These are phyloP conservation scores for Oceanodroma tethys DNA, from an alignment of 2,113 vertebrate genomes.

Conservation along the genomic window DNA sequence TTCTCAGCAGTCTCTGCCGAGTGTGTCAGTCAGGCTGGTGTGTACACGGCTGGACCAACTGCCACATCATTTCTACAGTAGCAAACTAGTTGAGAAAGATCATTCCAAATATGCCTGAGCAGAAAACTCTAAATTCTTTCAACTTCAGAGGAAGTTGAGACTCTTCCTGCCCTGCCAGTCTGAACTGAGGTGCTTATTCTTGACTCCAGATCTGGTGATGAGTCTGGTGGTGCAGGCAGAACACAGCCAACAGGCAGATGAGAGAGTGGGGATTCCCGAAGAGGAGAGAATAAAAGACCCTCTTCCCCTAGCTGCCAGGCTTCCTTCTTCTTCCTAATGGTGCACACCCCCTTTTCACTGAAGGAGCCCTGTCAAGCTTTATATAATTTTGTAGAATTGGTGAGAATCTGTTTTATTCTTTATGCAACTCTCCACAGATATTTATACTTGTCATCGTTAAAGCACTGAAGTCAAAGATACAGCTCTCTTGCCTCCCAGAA, in stretches of 20 bases:
- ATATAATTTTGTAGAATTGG: neutral
- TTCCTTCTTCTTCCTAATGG: neutral
- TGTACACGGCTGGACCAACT: neutral
- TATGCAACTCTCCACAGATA: neutral
- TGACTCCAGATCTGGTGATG: neutral
- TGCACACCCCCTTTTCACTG: neutral
- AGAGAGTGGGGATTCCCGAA: neutral
- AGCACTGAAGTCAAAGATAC: neutral
- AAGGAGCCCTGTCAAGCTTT: neutral
- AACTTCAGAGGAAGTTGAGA: neutral
- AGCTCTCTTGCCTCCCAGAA: neutral
- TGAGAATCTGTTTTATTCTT: neutral
- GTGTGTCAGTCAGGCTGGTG: too few relatives aligned
- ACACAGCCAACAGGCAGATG: neutral
- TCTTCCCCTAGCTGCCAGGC: neutral
- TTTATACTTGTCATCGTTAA: neutral
- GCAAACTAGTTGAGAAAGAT: neutral
- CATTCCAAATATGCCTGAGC: neutral
- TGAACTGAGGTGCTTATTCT: neutral
- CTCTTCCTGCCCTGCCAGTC: neutral
- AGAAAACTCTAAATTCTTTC: neutral
- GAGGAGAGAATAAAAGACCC: neutral
- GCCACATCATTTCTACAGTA: neutral
- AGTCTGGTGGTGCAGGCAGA: neutral
- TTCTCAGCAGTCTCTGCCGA: neutral